Conservation (phyloP, 2,113 vertebrate genomes). For the Perca fluviatilis region DNA sequence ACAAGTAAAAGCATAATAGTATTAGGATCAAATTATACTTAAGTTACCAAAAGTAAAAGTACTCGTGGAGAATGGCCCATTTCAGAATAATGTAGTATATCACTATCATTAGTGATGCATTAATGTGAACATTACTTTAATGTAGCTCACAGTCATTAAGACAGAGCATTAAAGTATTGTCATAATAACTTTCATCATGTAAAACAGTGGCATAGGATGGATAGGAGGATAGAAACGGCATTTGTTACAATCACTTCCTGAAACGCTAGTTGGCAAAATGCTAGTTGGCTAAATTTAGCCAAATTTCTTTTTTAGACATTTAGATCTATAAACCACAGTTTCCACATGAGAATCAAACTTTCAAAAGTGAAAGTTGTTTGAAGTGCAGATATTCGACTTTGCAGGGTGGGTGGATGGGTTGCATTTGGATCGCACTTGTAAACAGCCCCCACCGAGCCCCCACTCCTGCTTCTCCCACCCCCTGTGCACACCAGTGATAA, state of each 20-base stretch:
- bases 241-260: no score
- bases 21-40: not conserved
- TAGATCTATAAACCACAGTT: not conserved
- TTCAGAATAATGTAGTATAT: not conserved
- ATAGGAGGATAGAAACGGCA: no score
- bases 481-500: not conserved
- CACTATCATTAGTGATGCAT: not conserved
- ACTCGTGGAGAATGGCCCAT: not conserved
- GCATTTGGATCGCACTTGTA: conserved; percentile 44
- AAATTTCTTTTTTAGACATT: no score
- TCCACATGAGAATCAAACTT: not conserved
- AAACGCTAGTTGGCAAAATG: no score
- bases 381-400: not conserved
- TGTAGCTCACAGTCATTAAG: not conserved
- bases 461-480: not conserved
- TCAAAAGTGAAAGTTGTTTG: not conserved
- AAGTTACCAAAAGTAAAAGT: not conserved
- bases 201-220: no score
- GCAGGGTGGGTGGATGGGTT: not conserved
- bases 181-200: no score
- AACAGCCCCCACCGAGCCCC: not conserved
- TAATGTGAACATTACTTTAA: not conserved
- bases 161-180: no score
- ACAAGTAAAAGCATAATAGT: no score
- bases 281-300: no score